Evolutionary conservation across 2,113 vertebrate species (phyloP), one percentile per base, ranked within the genome.

Genomic region (Serilophus lunatus): DNA sequence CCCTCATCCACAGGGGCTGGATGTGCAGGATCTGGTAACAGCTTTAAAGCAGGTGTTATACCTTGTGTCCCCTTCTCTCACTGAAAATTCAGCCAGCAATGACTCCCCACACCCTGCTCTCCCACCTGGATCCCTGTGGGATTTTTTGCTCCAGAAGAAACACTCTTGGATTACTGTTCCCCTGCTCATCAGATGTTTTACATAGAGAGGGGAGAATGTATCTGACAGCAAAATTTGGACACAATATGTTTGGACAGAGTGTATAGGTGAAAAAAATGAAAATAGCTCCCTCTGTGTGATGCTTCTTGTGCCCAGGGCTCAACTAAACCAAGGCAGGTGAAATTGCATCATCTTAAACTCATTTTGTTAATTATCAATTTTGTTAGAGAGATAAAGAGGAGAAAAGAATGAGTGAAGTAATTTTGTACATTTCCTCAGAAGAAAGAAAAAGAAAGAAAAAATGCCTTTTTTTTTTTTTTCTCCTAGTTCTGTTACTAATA

Each of bases 1-100:
- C 71, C n/a, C 47, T 47, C 44, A 15, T 3, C 31, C 28, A 2
- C 0, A 5, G 7, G 14, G 7, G 2, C n/a, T 10, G 0, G 45
- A 13, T 15, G 56, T 35, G 53, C 64, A 25, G 36, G 72, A 5
- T 3, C 1, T 0, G 0, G 2, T 1, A 28, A 10, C 25, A 60
- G 38, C 90, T 54, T 42, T 29, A 24, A 16, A 22, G 17, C 18
- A 3, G 11, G 18, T 5, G 23, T 2, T 44, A 29, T 1, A 15
- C 26, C n/a, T 70, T 22, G 29, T 31, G 70, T 44, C 38, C 79
- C 16, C 20, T 76, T 51, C 29, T 40, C 38, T 22, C 36, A 12
- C n/a, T 10, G 14, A 22, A 10, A 19, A 22, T 7, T 54, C 66
- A 25, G 9, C 45, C 65, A 42, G 28, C 35, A 26, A 3, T 11